Evolutionary conservation across 2,113 vertebrate species (phyloP).

Genomic region (Bucco capensis): DNA sequence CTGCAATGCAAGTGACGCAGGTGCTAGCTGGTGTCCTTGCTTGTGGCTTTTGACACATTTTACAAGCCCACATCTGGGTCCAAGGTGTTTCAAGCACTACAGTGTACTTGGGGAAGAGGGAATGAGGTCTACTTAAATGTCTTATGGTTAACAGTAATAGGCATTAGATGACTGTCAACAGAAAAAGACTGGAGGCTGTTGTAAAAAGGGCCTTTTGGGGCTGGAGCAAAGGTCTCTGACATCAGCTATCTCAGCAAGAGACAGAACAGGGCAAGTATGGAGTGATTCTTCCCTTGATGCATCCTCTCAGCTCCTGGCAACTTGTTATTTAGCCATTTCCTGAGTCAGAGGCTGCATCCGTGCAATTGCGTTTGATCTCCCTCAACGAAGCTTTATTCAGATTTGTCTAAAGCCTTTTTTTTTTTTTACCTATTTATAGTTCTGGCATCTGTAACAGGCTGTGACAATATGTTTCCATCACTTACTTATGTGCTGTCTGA

Average conservation of each 20-base stretch:
- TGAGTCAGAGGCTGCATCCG: conserved; percentile 40
- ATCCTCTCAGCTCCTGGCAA: conserved; percentile 28
- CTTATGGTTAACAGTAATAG: neutral
- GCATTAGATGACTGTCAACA: neutral
- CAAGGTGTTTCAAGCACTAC: neutral
- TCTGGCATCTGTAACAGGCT: neutral
- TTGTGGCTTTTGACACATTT: neutral
- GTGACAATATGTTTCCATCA: conserved; percentile 9
- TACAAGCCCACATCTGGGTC: neutral
- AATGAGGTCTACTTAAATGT: neutral
- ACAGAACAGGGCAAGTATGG: conserved; percentile 11
- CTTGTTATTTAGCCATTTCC: conserved; percentile 50
- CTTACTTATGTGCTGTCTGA: neutral
- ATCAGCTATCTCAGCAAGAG: neutral
- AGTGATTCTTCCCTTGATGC: neutral
- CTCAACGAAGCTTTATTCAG: conserved; percentile 49
- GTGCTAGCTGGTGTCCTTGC: neutral
- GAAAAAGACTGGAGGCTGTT: neutral
- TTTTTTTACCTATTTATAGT: conserved; percentile 11
- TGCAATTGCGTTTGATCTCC: conserved; percentile 25
- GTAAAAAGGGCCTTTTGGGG: neutral
- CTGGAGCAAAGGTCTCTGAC: conserved; percentile 22
- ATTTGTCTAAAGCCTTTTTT: neutral
- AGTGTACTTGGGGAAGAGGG: neutral
- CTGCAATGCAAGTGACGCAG: fast-evolving